Evolutionary conservation across 2,797 vertebrate genomes (phyloP), one percentile per base, ranked within the genome.

Genomic region (Hippocampus kuda): DNA sequence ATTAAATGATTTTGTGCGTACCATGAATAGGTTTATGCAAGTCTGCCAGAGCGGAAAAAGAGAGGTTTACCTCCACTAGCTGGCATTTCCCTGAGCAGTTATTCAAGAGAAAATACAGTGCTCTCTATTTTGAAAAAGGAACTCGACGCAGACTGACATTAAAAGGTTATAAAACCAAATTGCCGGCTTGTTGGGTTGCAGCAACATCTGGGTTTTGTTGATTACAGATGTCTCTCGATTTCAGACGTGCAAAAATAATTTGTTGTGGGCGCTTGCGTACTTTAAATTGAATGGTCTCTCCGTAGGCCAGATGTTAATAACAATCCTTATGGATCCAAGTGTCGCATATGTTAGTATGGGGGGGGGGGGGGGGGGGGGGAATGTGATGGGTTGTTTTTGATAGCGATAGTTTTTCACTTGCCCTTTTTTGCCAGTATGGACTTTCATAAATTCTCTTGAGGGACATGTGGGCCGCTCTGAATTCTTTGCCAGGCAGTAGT

Each of bases 381-480:
- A 27, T 5, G 54, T 57, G 9, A 1, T 59, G 1, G n/a, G 2
- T 57, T 30, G 56, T 30, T 59, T 27, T 27, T 27, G 26, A 15
- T 27, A 27, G 56, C 13, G 27, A 27, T 38, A 61, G 15, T 61
- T 46, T 26, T 51, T 18, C 30, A 62, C 69, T 60, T 51, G n/a
- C 34, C 49, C 18, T 59, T 49, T 46, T 41, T 20, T 10, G n/a
- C n/a, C 38, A 7, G 15, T 27, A 34, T 66, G 8, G 9, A 12
- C 13, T 46, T 48, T 42, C 68, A 56, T 49, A 49, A 57, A 5
- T n/a, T n/a, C 5, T 18, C 38, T 60, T 34, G 34, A 34, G 34
- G 34, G 34, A 34, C 34, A 5, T 34, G 5, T 71, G 68, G 73
- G 65, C 42, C 69, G 38, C 67, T 72, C n/a, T 67, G n/a, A 77